Evolutionary conservation across 2,113 vertebrate genomes (phyloP).

Genomic region (Terrapene triunguis): DNA sequence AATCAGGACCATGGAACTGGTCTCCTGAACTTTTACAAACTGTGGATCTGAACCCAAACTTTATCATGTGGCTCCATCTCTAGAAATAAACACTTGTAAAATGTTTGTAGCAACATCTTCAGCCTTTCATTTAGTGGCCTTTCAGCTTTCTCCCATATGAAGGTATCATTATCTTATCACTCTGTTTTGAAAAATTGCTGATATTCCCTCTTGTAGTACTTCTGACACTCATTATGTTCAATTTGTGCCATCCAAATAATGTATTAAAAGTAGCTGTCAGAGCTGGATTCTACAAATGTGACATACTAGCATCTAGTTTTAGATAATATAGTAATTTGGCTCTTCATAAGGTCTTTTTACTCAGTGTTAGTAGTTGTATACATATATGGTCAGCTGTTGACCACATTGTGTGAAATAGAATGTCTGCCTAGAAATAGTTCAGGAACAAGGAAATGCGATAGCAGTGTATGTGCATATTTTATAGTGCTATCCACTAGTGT

Average conservation of each 20-base stretch:
- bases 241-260: neutral
- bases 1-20: neutral
- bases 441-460: neutral
- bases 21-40: neutral
- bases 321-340: neutral
- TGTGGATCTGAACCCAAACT: neutral
- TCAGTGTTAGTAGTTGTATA: neutral
- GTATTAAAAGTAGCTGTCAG: neutral
- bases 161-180: neutral
- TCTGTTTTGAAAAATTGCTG: neutral
- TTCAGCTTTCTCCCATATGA: neutral
- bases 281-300: neutral
- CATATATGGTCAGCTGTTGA: neutral
- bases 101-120: neutral
- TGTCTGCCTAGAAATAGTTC: neutral
- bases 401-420: neutral
- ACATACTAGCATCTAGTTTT: neutral
- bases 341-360: neutral
- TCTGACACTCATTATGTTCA: neutral
- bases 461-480: neutral
- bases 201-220: neutral
- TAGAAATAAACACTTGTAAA: neutral
- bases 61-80: neutral
- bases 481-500: too few relatives aligned
- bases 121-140: neutral